These are phyloP conservation scores for Aplochiton taeniatus DNA, from an alignment of 2,797 vertebrate species.

Conservation along the genomic window DNA sequence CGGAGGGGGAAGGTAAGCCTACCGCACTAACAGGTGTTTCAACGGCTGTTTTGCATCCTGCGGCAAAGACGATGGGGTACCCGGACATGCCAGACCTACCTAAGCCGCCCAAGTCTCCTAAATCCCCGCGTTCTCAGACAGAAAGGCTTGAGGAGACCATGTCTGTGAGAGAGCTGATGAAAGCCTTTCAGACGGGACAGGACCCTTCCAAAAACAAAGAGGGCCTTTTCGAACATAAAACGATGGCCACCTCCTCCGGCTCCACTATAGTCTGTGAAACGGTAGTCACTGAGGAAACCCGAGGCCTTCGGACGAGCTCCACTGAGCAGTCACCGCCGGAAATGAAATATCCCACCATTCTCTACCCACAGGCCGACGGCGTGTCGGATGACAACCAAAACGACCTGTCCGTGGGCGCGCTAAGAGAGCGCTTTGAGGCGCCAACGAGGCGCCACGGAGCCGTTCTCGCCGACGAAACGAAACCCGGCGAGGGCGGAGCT, in stretches of 20 bases:
- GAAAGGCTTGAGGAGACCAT: slow-evolving; percentile 94
- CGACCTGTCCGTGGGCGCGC: slow-evolving; percentile 10
- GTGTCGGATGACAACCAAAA: slow-evolving; percentile 12
- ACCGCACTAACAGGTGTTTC: slow-evolving; percentile 55
- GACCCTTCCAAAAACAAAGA: slow-evolving; percentile 91
- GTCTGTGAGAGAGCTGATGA: slow-evolving; percentile 96
- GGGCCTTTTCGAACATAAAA: slow-evolving; percentile 93
- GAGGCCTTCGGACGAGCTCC: slow-evolving; percentile 21
- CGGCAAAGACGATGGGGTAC: slow-evolving; percentile 39
- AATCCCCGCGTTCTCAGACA: slow-evolving; percentile 79
- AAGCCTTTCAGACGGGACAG: slow-evolving; percentile 93
- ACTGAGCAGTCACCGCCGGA: slow-evolving; percentile 23
- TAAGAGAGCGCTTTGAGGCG: slow-evolving; percentile 22
- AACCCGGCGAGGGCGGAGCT: slow-evolving; percentile 15
- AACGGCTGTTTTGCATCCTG: slow-evolving; percentile 26
- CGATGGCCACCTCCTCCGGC: slow-evolving; percentile 40
- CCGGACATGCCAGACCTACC: slow-evolving; percentile 65
- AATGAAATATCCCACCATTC: slow-evolving; percentile 16
- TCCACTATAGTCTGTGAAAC: slow-evolving; percentile 46
- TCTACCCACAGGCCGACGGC: slow-evolving; percentile 13
- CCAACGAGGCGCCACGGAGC: slow-evolving; percentile 32
- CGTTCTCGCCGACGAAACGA: slow-evolving; percentile 23
- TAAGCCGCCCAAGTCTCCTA: slow-evolving; percentile 76
- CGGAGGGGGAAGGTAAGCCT: slow-evolving; percentile 66
- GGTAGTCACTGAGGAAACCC: slow-evolving; percentile 24